These are phyloP conservation scores for Laticauda colubrina DNA, from an alignment of 2,113 vertebrate species.

Conservation along the genomic window DNA sequence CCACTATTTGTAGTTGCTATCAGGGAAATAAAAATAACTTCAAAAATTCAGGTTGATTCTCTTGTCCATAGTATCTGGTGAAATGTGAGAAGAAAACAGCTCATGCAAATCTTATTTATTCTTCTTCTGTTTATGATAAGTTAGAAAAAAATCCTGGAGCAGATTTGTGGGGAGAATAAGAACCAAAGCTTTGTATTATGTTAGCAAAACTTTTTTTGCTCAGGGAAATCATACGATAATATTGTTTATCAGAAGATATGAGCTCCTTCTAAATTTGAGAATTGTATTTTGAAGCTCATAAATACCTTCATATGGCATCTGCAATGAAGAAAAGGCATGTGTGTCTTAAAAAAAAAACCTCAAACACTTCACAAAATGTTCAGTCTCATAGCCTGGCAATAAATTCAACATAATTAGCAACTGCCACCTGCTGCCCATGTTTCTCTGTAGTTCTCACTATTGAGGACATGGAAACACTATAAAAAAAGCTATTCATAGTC, in stretches of 20 bases:
- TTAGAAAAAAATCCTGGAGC: not conserved
- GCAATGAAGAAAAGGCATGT: not conserved
- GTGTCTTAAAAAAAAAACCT: not conserved
- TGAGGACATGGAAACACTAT: not conserved
- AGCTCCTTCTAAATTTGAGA: not conserved
- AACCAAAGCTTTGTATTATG: not conserved
- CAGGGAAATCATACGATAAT: not conserved
- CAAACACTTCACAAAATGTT: slow-evolving; percentile 10
- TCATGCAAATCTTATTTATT: not conserved
- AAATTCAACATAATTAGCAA: slow-evolving; percentile 23
- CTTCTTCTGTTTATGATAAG: not conserved
- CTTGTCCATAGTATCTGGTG: not conserved
- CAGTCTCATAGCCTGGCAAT: not conserved
- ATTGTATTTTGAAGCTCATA: not conserved
- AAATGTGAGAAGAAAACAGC: not conserved
- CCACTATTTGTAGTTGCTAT: not conserved
- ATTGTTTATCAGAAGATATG: not conserved
- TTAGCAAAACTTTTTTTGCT: not conserved
- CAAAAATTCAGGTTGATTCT: not conserved
- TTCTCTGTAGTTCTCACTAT: not conserved
- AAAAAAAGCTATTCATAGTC: not conserved
- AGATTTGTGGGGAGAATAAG: not conserved
- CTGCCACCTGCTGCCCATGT: slow-evolving; percentile 10
- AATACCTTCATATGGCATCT: not conserved
- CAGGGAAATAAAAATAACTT: not conserved